Conservation (phyloP, 2,113 vertebrate genomes). For the Larimichthys crocea region DNA sequence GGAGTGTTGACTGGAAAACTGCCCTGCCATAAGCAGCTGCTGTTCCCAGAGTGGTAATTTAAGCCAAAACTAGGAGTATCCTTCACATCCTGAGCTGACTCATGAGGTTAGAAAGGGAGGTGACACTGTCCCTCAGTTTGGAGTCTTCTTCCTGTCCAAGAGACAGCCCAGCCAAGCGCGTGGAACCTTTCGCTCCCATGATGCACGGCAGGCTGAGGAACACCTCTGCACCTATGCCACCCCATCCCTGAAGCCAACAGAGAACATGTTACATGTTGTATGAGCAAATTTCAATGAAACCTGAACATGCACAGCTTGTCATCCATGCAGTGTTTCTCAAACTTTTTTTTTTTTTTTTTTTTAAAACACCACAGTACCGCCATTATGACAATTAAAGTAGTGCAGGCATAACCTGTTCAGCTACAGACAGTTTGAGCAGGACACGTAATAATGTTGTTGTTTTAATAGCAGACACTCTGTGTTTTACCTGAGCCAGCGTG, state of each 20-base stretch:
- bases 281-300: not conserved
- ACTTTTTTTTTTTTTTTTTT: too few species aligned
- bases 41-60: not conserved
- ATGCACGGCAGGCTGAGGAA: slow-evolving; percentile 95
- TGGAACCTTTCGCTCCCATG: slow-evolving; percentile 87
- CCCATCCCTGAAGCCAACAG: slow-evolving; percentile 85
- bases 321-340: not conserved
- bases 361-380: too few species aligned
- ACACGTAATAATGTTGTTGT: not conserved
- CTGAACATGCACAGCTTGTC: not conserved
- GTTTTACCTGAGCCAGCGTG: slow-evolving; percentile 90
- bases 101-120: slow-evolving; percentile 87
- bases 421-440: too few species aligned
- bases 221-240: slow-evolving; percentile 89
- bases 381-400: too few species aligned
- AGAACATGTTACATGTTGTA: not conserved
- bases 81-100: slow-evolving; percentile 89
- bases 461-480: not conserved
- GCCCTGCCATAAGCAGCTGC: not conserved
- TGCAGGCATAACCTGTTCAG: too few species aligned
- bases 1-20: not conserved
- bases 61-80: slow-evolving; percentile 40
- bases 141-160: slow-evolving; percentile 82
- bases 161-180: slow-evolving; percentile 81
- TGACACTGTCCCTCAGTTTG: slow-evolving; percentile 87